Conservation (phyloP, 2,113 vertebrate species). For the Ascaphus truei region DNA sequence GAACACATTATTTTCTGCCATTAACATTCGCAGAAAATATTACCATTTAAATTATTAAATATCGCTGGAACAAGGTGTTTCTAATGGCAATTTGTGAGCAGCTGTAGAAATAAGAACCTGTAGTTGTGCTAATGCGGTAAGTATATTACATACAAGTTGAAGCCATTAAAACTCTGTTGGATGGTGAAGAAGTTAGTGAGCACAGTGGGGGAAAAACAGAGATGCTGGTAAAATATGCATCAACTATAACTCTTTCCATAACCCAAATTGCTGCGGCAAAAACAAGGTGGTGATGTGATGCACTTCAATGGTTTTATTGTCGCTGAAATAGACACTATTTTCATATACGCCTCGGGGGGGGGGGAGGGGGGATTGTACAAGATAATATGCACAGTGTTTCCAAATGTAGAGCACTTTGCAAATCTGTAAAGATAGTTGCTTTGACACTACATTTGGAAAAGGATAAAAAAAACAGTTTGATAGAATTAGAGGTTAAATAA, state of each 20-base stretch:
- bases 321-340: conserved; percentile 54
- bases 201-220: conserved; percentile 19
- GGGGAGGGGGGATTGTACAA: conserved; percentile 52
- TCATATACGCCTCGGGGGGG: conserved; percentile 49
- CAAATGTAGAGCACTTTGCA: conserved; percentile 15
- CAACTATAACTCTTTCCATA: conserved; percentile 35
- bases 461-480: neutral
- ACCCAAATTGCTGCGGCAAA: conserved; percentile 45
- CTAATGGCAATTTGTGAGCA: neutral
- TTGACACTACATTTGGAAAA: conserved; percentile 1
- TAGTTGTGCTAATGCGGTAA: neutral
- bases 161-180: conserved; percentile 28
- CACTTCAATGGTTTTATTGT: conserved; percentile 56
- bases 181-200: conserved; percentile 9
- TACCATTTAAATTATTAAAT: conserved; percentile 8
- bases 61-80: conserved; percentile 15
- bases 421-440: conserved; percentile 37
- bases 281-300: conserved; percentile 46
- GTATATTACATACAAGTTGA: neutral
- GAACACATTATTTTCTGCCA: neutral
- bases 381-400: conserved; percentile 44
- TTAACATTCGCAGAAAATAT: neutral
- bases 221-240: conserved; percentile 28
- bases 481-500: conserved; percentile 12
- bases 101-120: neutral